Evolutionary conservation across 2,888 invertebrate species (phyloP).

Genomic region (Stenurella melanura): DNA sequence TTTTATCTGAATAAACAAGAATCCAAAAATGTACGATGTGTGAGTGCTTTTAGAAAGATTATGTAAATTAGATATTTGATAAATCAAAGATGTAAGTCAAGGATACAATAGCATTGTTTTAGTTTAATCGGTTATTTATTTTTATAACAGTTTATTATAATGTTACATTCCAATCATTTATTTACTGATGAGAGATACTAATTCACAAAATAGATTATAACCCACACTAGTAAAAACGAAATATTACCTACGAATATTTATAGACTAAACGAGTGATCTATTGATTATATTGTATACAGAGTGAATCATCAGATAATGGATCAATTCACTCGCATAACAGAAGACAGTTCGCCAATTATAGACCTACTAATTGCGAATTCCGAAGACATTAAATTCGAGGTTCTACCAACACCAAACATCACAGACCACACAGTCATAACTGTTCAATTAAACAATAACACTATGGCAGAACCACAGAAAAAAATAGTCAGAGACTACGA

Average conservation of each 20-base stretch:
- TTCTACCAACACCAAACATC: too few relatives aligned
- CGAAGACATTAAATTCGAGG: too few relatives aligned
- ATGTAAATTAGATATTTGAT: constrained; percentile 2
- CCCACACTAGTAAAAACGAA: not conserved
- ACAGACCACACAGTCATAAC: too few relatives aligned
- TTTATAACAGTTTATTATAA: constrained; percentile 6
- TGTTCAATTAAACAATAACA: too few relatives aligned
- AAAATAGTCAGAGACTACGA: too few relatives aligned
- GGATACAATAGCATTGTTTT: constrained; percentile 5
- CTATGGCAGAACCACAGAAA: too few relatives aligned
- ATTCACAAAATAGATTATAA: constrained; percentile 3
- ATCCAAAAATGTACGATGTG: not conserved
- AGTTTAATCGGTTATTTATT: not conserved
- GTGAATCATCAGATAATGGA: too few relatives aligned
- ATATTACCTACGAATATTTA: not conserved
- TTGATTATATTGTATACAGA: constrained; percentile 27
- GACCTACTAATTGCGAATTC: too few relatives aligned
- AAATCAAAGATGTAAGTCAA: constrained; percentile 2
- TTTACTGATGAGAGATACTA: constrained; percentile 4
- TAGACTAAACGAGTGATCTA: not conserved
- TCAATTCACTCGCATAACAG: too few relatives aligned
- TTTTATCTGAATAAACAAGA: not conserved
- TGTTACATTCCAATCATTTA: constrained; percentile 1
- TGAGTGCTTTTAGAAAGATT: not conserved
- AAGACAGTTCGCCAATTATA: too few relatives aligned